These are phyloP conservation scores for Papilio dardanus DNA, from an alignment of 1,140 invertebrate species.

Conservation along the genomic window DNA sequence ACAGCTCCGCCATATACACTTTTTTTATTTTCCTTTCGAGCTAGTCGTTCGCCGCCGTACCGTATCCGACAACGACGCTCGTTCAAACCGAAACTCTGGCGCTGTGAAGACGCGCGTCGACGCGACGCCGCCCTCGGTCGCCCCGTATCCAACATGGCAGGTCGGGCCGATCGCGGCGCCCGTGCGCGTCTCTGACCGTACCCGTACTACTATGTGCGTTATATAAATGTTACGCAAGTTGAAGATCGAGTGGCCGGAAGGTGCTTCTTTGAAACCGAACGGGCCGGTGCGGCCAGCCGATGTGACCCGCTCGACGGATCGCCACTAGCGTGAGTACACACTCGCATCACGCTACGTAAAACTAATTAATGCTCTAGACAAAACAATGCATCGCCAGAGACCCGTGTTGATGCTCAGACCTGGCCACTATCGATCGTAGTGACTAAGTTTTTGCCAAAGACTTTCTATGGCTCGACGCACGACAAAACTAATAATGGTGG, in stretches of 20 bases:
- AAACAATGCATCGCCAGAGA: slow-evolving; percentile 30
- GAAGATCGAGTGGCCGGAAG: slow-evolving; percentile 61
- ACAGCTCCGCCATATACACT: slow-evolving; percentile 73
- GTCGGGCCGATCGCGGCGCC: slow-evolving; percentile 49
- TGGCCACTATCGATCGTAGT: slow-evolving; percentile 27
- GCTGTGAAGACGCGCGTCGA: slow-evolving; percentile 43
- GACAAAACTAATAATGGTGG: slow-evolving; percentile 21
- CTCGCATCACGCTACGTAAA: slow-evolving; percentile 44
- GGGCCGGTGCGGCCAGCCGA: slow-evolving; percentile 63
- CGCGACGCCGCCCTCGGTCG: slow-evolving; percentile 44
- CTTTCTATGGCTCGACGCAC: background rate
- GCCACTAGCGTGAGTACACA: slow-evolving; percentile 64
- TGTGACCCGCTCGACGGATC: slow-evolving; percentile 62
- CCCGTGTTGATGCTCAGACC: background rate
- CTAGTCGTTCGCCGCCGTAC: slow-evolving; percentile 58
- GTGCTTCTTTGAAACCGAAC: slow-evolving; percentile 58
- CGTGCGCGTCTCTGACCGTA: slow-evolving; percentile 62
- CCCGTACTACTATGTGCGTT: slow-evolving; percentile 66
- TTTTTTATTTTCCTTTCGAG: slow-evolving; percentile 78
- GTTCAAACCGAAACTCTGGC: slow-evolving; percentile 36
- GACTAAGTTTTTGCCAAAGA: background rate
- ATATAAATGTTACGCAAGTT: slow-evolving; percentile 80
- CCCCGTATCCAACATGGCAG: slow-evolving; percentile 73
- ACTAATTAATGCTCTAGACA: slow-evolving; percentile 46
- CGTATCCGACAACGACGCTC: slow-evolving; percentile 53